phyloP scores from a whole-genome alignment of 2,113 vertebrate species.

The Ophiodon elongatus region DNA sequence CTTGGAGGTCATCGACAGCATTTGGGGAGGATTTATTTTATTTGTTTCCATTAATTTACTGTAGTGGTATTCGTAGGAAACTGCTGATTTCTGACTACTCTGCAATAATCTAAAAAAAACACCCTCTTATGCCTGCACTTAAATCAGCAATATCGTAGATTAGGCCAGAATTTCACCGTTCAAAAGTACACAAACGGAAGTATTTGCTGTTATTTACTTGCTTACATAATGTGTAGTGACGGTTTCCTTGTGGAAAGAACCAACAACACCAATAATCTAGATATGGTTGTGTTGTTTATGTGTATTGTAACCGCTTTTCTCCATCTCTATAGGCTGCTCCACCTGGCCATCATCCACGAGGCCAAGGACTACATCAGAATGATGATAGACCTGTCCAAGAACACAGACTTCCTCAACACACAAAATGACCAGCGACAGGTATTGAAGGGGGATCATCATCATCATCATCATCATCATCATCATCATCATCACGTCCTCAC shows the following conservation, averaged over 20 bases:
- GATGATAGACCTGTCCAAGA: conserved; percentile 87
- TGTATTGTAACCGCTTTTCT: background rate
- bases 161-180: background rate
- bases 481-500: background rate
- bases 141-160: background rate
- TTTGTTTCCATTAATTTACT: background rate
- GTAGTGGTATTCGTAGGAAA: background rate
- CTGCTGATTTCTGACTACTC: background rate
- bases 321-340: conserved; percentile 87
- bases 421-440: conserved; percentile 98
- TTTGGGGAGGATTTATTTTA: background rate
- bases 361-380: conserved; percentile 87
- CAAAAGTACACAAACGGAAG: background rate
- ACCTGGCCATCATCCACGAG: conserved; percentile 95
- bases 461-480: background rate
- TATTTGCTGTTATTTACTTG: background rate
- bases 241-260: background rate
- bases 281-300: background rate
- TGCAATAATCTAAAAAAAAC: background rate
- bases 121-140: background rate
- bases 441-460: conserved; percentile 7
- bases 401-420: conserved; percentile 89
- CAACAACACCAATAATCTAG: background rate
- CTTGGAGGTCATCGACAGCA: background rate
- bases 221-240: background rate